Conservation (phyloP, 2,888 invertebrate genomes). For the Siphonodentalium dalli region DNA sequence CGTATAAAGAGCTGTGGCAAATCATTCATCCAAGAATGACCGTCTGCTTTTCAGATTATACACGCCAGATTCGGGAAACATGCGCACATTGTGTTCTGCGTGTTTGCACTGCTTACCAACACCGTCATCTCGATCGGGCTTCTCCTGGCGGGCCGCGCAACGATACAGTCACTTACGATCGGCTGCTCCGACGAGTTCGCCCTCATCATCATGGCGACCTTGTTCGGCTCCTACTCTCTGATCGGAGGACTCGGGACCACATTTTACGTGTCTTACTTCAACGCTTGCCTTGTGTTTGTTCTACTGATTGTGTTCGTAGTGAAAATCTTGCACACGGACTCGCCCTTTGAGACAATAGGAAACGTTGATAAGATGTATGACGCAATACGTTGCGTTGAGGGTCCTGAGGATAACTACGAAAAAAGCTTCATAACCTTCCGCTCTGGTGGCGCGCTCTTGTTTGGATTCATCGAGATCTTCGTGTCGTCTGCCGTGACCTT, state of each 20-base stretch:
- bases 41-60: conserved; percentile 52
- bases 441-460: conserved; percentile 52
- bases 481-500: conserved; percentile 60
- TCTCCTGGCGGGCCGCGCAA: conserved; percentile 52
- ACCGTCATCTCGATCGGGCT: conserved; percentile 56
- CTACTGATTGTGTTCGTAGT: conserved; percentile 56
- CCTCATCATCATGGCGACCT: conserved; percentile 53
- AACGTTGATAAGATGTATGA: conserved; percentile 49
- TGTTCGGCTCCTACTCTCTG: conserved; percentile 58
- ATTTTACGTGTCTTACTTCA: conserved; percentile 61
- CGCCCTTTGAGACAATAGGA: conserved; percentile 41
- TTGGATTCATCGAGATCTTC: conserved; percentile 60
- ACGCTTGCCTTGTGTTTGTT: conserved; percentile 57
- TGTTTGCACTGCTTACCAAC: conserved; percentile 57
- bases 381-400: conserved; percentile 49
- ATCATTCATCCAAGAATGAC: too few species aligned
- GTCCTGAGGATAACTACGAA: conserved; percentile 51
- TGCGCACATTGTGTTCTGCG: conserved; percentile 56
- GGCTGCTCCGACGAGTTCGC: conserved; percentile 55
- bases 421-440: conserved; percentile 55
- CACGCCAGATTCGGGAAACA: conserved; percentile 52
- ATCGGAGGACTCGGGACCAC: conserved; percentile 62
- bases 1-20: too few species aligned
- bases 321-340: conserved; percentile 49
- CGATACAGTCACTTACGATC: conserved; percentile 51